Evolutionary conservation across 1,140 invertebrate genomes (phyloP), one percentile per base, ranked within the genome.

Genomic region (Daktulosphaira vitifoliae): DNA sequence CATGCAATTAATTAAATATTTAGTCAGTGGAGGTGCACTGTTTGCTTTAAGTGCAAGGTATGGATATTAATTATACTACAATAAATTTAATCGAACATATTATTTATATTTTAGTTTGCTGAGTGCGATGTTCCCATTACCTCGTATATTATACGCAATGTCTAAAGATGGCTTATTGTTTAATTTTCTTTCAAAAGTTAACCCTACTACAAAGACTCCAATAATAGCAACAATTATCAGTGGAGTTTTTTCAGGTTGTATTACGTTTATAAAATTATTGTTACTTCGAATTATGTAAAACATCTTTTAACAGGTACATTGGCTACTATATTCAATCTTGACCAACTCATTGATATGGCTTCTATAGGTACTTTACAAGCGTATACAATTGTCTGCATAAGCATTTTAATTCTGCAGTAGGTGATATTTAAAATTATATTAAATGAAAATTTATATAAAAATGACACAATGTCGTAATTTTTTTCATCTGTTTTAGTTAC

Each of bases 321-420:
- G 83, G 88, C 92, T 1, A 81, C 88, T 13, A 72, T 96, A 23
- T 96, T 97, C 73, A 83, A 95, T 74, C 73, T 96, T 37, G 81
- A 87, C 11, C 87, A 92, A 72, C 77, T 97, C 23, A 90, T 96
- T 13, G 89, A 93, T 70, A 92, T 97, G 86, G 90, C 96, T 83
- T 94, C 91, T 0, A 96, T 97, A 70, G 93, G 93, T 56, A 96
- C 93, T 1, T 76, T 97, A 0, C 77, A 96, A 49, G 93, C 93
- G 0, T 96, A 96, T 73, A 89, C 90, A 6, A 86, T 96, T 46
- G 93, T 96, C 0, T 88, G 90, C 11, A 81, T 89, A 29, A 93
- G 88, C 68, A 89, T 96, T 1, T 80, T 95, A 11, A 81, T 96
- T 68, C 78, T 96, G 1, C 83, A 87, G 81, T 89, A 81, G 20